Percentiles rank a stretch among this genome's conserved stretches.
Conservation (phyloP, 2,888 invertebrate genomes). For the Timandra comae region DNA sequence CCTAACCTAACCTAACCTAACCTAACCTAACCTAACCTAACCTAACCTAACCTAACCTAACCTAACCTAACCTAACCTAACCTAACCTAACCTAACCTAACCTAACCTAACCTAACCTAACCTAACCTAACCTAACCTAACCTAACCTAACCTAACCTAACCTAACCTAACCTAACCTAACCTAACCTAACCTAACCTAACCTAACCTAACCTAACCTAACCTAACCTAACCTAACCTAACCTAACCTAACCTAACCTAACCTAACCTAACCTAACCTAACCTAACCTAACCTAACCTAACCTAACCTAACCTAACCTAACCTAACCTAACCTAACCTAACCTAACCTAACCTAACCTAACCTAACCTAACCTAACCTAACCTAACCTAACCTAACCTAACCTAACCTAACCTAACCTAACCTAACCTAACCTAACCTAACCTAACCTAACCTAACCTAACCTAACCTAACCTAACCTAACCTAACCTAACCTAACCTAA, state of each 20-base stretch:
- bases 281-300: slow-evolving; percentile 30
- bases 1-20: too few relatives aligned
- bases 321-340: slow-evolving; percentile 29
- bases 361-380: slow-evolving; percentile 27
- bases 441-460: slow-evolving; percentile 23
- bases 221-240: slow-evolving; percentile 26
- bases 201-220: slow-evolving; percentile 23
- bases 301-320: slow-evolving; percentile 29
- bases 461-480: slow-evolving; percentile 24
- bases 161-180: slow-evolving; percentile 19
- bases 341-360: slow-evolving; percentile 27
- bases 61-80: too few relatives aligned
- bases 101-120: too few relatives aligned
- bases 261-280: slow-evolving; percentile 28
- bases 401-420: slow-evolving; percentile 24
- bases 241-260: slow-evolving; percentile 29
- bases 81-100: too few relatives aligned
- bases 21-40: too few relatives aligned
- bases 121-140: too few relatives aligned
- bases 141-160: slow-evolving; percentile 20
- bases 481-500: slow-evolving; percentile 22
- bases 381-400: slow-evolving; percentile 28
- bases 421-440: slow-evolving; percentile 23
- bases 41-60: too few relatives aligned
- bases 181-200: slow-evolving; percentile 17